A percentile compares a stretch with the other conserved stretches of the same genome.
Conservation (phyloP, 2,797 vertebrate species). For the Nannoperca australis region DNA sequence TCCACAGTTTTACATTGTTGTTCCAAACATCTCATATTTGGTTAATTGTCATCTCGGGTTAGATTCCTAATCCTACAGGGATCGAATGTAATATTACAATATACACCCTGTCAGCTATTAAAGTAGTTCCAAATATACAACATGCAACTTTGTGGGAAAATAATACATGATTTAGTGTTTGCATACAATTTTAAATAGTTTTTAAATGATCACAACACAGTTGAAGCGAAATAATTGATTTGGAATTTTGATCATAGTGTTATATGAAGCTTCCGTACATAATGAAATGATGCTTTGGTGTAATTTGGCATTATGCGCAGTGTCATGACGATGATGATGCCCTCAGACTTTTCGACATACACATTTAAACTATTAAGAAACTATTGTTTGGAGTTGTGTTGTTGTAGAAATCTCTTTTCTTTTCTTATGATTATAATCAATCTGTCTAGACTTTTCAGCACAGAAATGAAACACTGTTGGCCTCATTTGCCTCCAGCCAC, state of each 20-base stretch:
- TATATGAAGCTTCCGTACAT: neutral
- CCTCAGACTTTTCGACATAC: too few species aligned
- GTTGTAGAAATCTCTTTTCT: neutral
- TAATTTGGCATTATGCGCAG: neutral
- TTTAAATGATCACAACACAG: neutral
- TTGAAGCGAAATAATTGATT: neutral
- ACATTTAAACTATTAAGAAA: too few species aligned
- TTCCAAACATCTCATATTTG: neutral
- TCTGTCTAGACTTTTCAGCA: slow-evolving; percentile 31
- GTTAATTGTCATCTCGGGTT: neutral
- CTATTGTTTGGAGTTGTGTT: slow-evolving; percentile 11
- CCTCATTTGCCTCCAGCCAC: slow-evolving; percentile 24
- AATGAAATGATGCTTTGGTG: neutral
- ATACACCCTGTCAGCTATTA: neutral
- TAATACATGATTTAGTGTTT: neutral
- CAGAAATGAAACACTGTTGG: slow-evolving; percentile 20
- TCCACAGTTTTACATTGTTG: neutral
- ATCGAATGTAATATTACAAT: neutral
- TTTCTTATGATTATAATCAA: slow-evolving; percentile 25
- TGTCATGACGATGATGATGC: neutral
- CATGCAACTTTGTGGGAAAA: neutral
- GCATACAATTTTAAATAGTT: neutral
- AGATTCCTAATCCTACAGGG: neutral
- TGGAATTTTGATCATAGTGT: too few species aligned
- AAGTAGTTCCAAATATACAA: neutral